Evolutionary conservation across 1,140 invertebrate species (phyloP).

Genomic region (Arctopsyche grandis): DNA sequence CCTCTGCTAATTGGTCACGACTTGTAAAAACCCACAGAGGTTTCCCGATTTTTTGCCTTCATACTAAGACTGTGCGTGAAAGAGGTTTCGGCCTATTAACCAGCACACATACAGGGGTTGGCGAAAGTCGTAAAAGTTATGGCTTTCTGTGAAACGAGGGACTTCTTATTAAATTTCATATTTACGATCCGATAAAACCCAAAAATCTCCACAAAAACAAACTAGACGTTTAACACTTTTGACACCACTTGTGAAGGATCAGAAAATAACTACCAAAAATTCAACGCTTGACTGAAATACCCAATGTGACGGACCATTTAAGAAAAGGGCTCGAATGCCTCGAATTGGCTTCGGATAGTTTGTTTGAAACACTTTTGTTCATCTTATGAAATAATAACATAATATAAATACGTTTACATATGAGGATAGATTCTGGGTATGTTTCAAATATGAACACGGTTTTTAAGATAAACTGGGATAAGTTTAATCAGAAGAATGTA

Average conservation of each 20-base stretch:
- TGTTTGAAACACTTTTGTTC: no score
- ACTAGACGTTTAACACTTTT: background rate
- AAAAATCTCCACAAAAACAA: background rate
- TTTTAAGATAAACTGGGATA: no score
- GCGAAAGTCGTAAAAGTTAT: background rate
- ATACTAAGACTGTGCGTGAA: background rate
- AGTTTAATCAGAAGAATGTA: no score
- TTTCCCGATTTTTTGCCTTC: conserved; percentile 14
- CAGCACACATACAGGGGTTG: background rate
- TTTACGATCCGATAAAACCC: background rate
- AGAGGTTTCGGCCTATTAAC: conserved; percentile 32
- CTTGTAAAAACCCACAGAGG: conserved; percentile 46
- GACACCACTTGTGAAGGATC: background rate
- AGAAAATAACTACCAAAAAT: background rate
- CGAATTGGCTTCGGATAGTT: no score
- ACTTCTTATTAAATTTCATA: background rate
- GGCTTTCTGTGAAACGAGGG: background rate
- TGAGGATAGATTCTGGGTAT: no score
- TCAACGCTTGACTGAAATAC: no score
- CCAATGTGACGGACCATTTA: no score
- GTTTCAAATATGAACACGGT: no score
- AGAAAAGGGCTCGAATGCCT: no score
- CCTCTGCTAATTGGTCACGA: conserved; percentile 50
- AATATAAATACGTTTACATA: no score
- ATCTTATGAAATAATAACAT: no score